These are phyloP conservation scores for Diploptera punctata DNA, from an alignment of 2,888 invertebrate species.

Conservation along the genomic window DNA sequence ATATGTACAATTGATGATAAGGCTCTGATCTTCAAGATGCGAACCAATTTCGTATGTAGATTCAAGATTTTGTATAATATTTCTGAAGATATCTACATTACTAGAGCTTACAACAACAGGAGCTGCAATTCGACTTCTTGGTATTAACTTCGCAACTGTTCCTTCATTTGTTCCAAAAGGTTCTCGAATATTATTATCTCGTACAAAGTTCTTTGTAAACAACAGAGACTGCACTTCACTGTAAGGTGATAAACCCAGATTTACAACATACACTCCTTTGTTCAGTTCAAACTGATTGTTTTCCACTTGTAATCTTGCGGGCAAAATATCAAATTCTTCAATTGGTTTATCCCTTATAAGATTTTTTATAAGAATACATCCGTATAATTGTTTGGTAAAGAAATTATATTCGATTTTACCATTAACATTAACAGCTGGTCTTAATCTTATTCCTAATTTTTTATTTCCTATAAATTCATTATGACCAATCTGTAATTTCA, in stretches of 20 bases:
- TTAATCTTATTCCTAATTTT: slow-evolving; percentile 76
- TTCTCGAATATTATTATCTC: slow-evolving; percentile 84
- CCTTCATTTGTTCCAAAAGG: slow-evolving; percentile 76
- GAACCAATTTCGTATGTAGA: slow-evolving; percentile 95
- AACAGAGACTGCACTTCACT: slow-evolving; percentile 80
- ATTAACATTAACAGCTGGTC: slow-evolving; percentile 80
- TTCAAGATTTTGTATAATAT: slow-evolving; percentile 89
- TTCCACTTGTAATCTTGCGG: slow-evolving; percentile 73
- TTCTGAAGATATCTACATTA: slow-evolving; percentile 87
- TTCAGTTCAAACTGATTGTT: slow-evolving; percentile 93
- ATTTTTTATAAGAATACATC: slow-evolving; percentile 86
- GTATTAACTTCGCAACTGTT: slow-evolving; percentile 75
- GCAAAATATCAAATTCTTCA: slow-evolving; percentile 81
- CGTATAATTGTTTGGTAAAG: slow-evolving; percentile 81
- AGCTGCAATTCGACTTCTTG: slow-evolving; percentile 92
- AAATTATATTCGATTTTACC: slow-evolving; percentile 87
- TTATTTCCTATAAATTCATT: slow-evolving; percentile 81
- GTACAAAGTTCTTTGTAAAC: slow-evolving; percentile 88
- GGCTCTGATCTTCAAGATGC: slow-evolving; percentile 93
- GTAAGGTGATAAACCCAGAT: slow-evolving; percentile 87
- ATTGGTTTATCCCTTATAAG: slow-evolving; percentile 80
- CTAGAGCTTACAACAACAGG: slow-evolving; percentile 85
- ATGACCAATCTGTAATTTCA: slow-evolving; percentile 80
- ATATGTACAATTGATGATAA: slow-evolving; percentile 89
- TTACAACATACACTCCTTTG: slow-evolving; percentile 82